Conservation (phyloP, 2,888 invertebrate genomes). For the Phytoseiulus persimilis region DNA sequence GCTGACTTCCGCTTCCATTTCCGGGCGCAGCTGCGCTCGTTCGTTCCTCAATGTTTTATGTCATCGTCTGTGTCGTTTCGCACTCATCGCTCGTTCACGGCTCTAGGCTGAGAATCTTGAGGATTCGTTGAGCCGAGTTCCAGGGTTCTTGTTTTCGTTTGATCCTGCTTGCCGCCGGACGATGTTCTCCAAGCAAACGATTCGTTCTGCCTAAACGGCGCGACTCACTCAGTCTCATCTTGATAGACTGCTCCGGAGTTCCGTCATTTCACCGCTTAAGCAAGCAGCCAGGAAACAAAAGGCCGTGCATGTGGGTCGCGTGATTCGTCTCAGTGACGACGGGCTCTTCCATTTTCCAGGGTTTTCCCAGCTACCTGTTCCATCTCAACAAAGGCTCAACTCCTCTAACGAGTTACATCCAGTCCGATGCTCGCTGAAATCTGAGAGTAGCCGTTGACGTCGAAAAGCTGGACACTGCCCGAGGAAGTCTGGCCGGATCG, state of each 20-base stretch:
- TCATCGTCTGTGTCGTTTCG: neutral
- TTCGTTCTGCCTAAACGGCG: neutral
- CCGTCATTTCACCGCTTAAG: neutral
- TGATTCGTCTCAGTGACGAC: neutral
- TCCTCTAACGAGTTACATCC: too few relatives aligned
- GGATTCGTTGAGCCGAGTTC: neutral
- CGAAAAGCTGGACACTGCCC: too few relatives aligned
- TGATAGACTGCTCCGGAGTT: neutral
- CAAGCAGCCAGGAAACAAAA: neutral
- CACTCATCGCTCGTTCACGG: neutral
- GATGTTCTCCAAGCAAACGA: neutral
- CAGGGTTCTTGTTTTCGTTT: neutral
- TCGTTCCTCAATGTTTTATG: neutral
- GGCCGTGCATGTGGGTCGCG: neutral
- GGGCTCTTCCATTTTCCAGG: neutral
- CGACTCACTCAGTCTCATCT: neutral
- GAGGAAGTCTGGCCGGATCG: too few relatives aligned
- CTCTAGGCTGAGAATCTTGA: neutral
- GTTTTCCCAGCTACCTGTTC: neutral
- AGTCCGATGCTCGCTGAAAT: too few relatives aligned
- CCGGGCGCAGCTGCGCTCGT: neutral
- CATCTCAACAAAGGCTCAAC: neutral
- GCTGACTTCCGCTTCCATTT: neutral
- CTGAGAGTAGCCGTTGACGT: too few relatives aligned
- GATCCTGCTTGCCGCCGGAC: neutral